Percentiles rank a stretch among this genome's conserved stretches.
These are phyloP conservation scores for Eucidaris tribuloides DNA, from an alignment of 35 echinoderm and acorn worm species.

Conservation along the genomic window DNA sequence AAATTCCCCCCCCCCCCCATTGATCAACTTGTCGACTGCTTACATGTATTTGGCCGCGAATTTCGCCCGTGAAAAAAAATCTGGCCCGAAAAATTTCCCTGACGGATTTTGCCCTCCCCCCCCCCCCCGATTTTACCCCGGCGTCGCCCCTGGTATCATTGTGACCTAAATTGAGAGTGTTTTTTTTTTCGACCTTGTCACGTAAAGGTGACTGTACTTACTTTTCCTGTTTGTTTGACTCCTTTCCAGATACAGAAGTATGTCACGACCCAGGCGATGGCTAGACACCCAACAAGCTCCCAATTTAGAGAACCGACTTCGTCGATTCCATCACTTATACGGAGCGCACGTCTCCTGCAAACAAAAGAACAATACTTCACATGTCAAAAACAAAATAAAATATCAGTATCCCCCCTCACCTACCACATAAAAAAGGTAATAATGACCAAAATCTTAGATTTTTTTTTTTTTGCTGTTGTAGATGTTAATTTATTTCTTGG, in stretches of 20 bases:
- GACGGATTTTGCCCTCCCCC: background rate
- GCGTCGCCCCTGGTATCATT: background rate
- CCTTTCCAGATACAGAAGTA: slow-evolving; percentile 84
- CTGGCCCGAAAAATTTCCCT: background rate
- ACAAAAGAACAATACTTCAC: background rate
- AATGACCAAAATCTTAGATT: no score
- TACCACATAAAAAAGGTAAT: background rate
- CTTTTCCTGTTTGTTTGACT: slow-evolving; percentile 82
- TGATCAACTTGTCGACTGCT: no score
- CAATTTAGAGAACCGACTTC: slow-evolving; percentile 56
- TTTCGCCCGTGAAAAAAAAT: background rate
- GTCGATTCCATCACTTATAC: slow-evolving; percentile 67
- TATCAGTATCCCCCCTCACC: background rate
- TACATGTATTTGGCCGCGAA: background rate
- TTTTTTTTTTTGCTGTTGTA: no score
- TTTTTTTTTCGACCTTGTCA: background rate
- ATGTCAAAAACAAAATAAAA: background rate
- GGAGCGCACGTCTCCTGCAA: slow-evolving; percentile 52
- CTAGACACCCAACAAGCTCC: slow-evolving; percentile 77
- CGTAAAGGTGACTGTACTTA: background rate
- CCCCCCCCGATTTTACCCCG: background rate
- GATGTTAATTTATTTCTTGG: no score
- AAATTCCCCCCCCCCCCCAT: no score
- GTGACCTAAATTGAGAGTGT: background rate
- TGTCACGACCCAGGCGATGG: slow-evolving; percentile 53